Base-by-base conservation (phyloP, 2,797 vertebrate species). In the Urophycis tenuis region DNA sequence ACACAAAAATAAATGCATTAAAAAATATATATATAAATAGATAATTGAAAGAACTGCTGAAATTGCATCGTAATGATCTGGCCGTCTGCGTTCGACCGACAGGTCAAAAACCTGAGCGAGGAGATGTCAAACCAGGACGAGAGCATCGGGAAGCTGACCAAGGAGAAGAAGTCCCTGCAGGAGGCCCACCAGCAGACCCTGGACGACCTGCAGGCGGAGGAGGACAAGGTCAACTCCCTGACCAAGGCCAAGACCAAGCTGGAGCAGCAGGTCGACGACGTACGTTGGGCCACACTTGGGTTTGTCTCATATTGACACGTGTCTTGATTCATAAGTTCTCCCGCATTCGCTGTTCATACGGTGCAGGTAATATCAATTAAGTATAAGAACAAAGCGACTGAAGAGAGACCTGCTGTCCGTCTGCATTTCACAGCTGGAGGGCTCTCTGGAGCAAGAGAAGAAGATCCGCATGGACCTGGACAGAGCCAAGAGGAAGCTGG, bases 101-200 rank as follows among this genome's bases (percentile, higher is more conserved):
- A 95, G 93, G 93, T 93, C 67, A 94, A 94, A 90, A 94, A 92
- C 82, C 85, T 94, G 78, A 93, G 91, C 67, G 94, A 93, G 86
- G 93, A 95, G 88, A 91, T 93, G 87, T 85, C 91, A 0, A 80
- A 90, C 73, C 90, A 93, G 71, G 93, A 92, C 84, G 92, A 95
- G 41, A 87, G 87, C 11, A 91, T 94, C 76, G 89, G 78, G 75
- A 93, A 92, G 81, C 85, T 94, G 75, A 89, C 89, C 1, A 94
- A 91, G 80, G 92, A 91, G 80, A 92, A 91, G 80, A 92, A 92
- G 78, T 87, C 88, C 41, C 83, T 92, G 69, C 91, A 93, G 83
- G 92, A 94, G 84, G 90, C 90, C 80, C 90, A 91, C 80, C 91
- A 93, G 81, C 93, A 94, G 80, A 91, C 88, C 72, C 88, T 94